Percentiles rank a stretch among this genome's conserved stretches.
phyloP scores from a whole-genome alignment of 2,888 invertebrate genomes.

The Strigamia maritima region DNA sequence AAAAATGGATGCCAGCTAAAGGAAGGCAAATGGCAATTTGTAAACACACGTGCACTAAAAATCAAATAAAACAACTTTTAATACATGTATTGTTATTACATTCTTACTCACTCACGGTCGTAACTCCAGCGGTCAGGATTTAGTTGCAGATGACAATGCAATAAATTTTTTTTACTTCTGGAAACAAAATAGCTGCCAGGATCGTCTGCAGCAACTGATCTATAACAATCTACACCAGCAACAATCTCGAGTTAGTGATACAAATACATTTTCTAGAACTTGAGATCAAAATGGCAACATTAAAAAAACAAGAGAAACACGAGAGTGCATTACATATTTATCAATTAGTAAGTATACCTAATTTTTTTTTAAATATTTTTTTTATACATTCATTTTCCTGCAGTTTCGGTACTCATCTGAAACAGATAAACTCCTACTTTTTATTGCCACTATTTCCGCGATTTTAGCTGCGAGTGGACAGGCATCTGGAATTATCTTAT shows the following conservation, averaged over 20 bases:
- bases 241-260: too few relatives aligned
- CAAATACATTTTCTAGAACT: too few relatives aligned
- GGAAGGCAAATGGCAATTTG: too few relatives aligned
- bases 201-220: too few relatives aligned
- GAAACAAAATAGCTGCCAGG: too few relatives aligned
- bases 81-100: neutral
- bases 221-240: too few relatives aligned
- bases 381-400: neutral
- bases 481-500: neutral
- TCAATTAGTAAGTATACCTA: neutral
- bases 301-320: too few relatives aligned
- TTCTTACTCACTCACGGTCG: slow-evolving; percentile 56
- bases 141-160: too few relatives aligned
- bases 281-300: too few relatives aligned
- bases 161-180: too few relatives aligned
- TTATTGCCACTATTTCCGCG: neutral
- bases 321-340: too few relatives aligned
- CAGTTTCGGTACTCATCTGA: neutral
- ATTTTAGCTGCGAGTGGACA: neutral
- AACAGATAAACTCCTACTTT: neutral
- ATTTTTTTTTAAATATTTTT: neutral
- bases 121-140: slow-evolving; percentile 58
- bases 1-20: too few relatives aligned
- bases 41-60: slow-evolving; percentile 57
- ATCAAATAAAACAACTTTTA: slow-evolving; percentile 34